These are phyloP conservation scores for Euphydryas editha DNA, from an alignment of 2,888 invertebrate genomes.

Conservation along the genomic window DNA sequence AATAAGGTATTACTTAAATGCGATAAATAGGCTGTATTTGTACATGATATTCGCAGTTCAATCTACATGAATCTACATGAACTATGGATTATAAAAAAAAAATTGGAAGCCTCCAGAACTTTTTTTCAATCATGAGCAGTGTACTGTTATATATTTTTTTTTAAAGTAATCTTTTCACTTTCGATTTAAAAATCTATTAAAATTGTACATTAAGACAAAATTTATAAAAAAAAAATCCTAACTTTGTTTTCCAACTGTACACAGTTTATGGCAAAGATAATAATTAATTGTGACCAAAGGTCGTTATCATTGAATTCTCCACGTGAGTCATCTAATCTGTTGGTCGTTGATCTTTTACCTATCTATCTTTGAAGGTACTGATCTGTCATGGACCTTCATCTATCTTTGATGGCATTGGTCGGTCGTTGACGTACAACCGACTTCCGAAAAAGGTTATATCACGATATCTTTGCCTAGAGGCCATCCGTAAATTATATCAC, in stretches of 20 bases:
- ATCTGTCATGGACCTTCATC: background rate
- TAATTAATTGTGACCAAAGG: constrained; percentile 8
- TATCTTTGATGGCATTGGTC: background rate
- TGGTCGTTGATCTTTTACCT: constrained; percentile 13
- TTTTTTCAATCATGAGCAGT: background rate
- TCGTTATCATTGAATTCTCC: constrained; percentile 30
- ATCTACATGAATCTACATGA: constrained; percentile 23
- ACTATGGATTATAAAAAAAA: background rate
- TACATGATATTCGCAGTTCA: constrained; percentile 8
- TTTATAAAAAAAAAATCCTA: background rate
- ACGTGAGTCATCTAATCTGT: constrained; percentile 25
- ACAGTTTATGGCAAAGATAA: background rate
- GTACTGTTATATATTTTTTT: background rate
- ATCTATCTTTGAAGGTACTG: background rate
- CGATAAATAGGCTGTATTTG: constrained; percentile 12
- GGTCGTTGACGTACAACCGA: no score
- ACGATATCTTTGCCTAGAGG: no score
- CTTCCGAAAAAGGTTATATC: no score
- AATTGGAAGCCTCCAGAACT: background rate
- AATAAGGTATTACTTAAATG: constrained; percentile 12
- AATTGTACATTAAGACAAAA: no score
- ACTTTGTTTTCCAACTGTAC: background rate
- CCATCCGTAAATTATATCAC: no score
- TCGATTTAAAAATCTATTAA: no score
- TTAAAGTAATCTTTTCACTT: no score